These are phyloP conservation scores for Megaleporinus macrocephalus DNA, from an alignment of 2,113 vertebrate species.

Conservation along the genomic window DNA sequence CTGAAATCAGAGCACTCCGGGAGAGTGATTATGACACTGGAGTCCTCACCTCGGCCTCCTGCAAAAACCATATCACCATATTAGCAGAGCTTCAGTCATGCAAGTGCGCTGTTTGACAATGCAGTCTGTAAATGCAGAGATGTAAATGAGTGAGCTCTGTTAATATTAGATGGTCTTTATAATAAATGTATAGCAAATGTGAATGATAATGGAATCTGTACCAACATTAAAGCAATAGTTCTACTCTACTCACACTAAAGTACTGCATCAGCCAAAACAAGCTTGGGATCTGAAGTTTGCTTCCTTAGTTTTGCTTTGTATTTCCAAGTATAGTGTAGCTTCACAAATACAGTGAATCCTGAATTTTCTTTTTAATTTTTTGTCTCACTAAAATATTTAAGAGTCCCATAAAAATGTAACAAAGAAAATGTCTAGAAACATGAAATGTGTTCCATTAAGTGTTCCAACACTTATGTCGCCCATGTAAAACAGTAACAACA, in stretches of 20 bases:
- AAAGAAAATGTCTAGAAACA: no score
- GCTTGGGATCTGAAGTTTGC: not conserved
- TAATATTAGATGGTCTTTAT: no score
- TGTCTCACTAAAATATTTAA: no score
- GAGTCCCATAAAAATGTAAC: no score
- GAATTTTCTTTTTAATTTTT: no score
- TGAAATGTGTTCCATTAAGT: no score
- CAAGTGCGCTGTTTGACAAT: not conserved
- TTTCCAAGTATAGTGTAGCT: not conserved
- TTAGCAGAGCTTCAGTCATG: not conserved
- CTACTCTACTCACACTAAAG: not conserved
- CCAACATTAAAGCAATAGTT: not conserved
- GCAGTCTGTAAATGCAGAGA: not conserved
- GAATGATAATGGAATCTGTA: not conserved
- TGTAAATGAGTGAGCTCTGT: not conserved
- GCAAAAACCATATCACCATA: conserved; percentile 25
- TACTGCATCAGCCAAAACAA: not conserved
- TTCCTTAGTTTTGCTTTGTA: not conserved
- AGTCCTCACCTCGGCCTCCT: conserved; percentile 92
- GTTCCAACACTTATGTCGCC: no score
- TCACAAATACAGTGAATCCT: not conserved
- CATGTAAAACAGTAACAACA: no score
- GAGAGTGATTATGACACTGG: conserved; percentile 92
- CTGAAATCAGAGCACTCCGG: conserved; percentile 90
- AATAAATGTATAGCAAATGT: not conserved